Percentiles rank a stretch among this genome's conserved stretches.
Evolutionary conservation across 2,888 invertebrate species (phyloP).

Genomic region (Adelognathus sp.): DNA sequence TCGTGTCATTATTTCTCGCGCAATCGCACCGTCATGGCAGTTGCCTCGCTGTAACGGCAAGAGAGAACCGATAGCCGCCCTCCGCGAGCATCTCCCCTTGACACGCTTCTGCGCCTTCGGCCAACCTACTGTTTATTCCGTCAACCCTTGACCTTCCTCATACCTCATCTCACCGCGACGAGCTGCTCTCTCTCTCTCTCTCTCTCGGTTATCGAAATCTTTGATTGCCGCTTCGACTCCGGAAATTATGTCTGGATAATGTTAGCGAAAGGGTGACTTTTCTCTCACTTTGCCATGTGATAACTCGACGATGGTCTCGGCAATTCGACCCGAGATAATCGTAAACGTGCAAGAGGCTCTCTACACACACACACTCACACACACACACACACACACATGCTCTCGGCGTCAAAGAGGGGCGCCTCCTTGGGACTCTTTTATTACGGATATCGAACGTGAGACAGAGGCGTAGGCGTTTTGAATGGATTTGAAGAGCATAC

Average conservation of each 20-base stretch:
- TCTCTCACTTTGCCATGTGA: too few species aligned
- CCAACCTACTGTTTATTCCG: slow-evolving; percentile 16
- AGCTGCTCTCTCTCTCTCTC: neutral
- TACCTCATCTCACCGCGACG: slow-evolving; percentile 28
- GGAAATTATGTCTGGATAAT: too few species aligned
- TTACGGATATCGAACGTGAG: slow-evolving; percentile 52
- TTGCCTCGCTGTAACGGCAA: too few species aligned
- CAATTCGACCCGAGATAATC: too few species aligned
- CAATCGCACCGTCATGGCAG: neutral
- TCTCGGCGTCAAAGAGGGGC: neutral
- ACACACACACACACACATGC: too few species aligned
- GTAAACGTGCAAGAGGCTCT: too few species aligned
- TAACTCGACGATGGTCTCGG: too few species aligned
- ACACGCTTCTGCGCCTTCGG: slow-evolving; percentile 39
- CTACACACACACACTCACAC: too few species aligned
- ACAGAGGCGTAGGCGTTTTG: slow-evolving; percentile 37
- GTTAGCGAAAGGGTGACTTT: too few species aligned
- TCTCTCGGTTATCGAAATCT: slow-evolving; percentile 2
- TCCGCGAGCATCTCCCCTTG: slow-evolving; percentile 41
- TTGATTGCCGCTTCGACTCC: slow-evolving; percentile 15
- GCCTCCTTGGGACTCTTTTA: slow-evolving; percentile 44
- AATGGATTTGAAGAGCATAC: slow-evolving; percentile 44
- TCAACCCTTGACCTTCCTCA: slow-evolving; percentile 59
- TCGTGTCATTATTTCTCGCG: slow-evolving; percentile 38
- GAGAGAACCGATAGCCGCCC: slow-evolving; percentile 30